Evolutionary conservation across 2,797 vertebrate species (phyloP).

Genomic region (Falco berigora): DNA sequence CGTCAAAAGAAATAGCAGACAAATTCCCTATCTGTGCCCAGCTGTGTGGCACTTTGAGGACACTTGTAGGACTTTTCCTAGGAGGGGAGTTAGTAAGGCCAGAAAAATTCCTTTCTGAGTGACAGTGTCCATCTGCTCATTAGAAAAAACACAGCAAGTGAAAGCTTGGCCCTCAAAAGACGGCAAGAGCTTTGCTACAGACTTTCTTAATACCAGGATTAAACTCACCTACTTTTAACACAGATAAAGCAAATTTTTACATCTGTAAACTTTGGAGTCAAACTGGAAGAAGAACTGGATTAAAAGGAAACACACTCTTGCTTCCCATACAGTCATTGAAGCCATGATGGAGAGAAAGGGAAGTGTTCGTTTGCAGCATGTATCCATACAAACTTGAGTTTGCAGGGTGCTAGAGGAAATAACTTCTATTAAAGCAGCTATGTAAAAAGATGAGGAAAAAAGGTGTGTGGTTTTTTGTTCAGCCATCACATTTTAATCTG

Average conservation of each 20-base stretch:
- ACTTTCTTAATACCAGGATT: not conserved
- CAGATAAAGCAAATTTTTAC: not conserved
- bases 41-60: not conserved
- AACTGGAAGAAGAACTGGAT: not conserved
- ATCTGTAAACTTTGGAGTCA: not conserved
- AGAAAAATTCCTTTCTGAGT: not conserved
- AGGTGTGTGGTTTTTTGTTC: not conserved
- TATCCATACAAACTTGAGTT: not conserved
- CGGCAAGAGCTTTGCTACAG: not conserved
- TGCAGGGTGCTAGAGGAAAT: not conserved
- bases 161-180: not conserved
- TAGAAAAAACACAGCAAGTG: rapidly evolving
- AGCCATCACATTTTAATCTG: not conserved
- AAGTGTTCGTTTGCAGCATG: not conserved
- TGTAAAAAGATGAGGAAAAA: not conserved
- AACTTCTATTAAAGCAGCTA: not conserved
- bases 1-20: not conserved
- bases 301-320: not conserved
- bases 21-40: not conserved
- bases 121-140: not conserved
- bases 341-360: not conserved
- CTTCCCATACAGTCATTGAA: not conserved
- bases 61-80: not conserved
- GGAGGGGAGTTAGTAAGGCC: not conserved
- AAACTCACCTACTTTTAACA: not conserved